Evolutionary conservation across 2,797 vertebrate species (phyloP), one percentile per base, ranked within the genome.

Genomic region (Ceyx erithaca): DNA sequence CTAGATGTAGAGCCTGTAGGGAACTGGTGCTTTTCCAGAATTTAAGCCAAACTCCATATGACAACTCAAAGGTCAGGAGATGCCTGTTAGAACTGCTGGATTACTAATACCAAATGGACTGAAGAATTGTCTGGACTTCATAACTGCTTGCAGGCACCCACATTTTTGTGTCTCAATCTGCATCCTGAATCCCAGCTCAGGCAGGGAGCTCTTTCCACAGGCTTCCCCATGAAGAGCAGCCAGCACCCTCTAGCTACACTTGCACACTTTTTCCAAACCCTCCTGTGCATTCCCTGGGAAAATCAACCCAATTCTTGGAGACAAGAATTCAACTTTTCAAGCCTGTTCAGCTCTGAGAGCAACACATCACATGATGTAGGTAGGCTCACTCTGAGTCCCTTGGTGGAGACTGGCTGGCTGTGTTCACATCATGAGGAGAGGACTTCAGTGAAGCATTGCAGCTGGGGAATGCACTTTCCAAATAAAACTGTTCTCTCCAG

Each of bases 231-330:
- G 23, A 81, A 8, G 18, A 81, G 7, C 22, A 28, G 15, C 8
- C 14, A 16, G 4, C 7, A 78, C 22, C 16, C 22, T 70, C 25
- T 8, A 61, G 9, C 20, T 79, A 35, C 6, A 43, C 20, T 15
- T 20, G 12, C 41, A 25, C 0, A 0, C 0, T 21, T 70, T 62
- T 64, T 73, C 3, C 22, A 31, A 64, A n/a, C 3, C 10, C 3
- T 55, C 33, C 43, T 26, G 40, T 37, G 6, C 23, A 14, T 80
- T 62, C 31, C 40, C n/a, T 59, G 31, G 18, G 28, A 68, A 84
- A 80, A 85, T 3, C 4, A 0, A 4, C 22, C 9, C 3, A 10
- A 46, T 41, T 20, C 14, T 11, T 31, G 14, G 3, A 8, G 8
- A 13, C 2, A 57, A 21, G 1, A 25, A 2, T 9, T 20, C 12